Evolutionary conservation across 2,113 vertebrate species (phyloP).

Genomic region (Nipponia nippon): DNA sequence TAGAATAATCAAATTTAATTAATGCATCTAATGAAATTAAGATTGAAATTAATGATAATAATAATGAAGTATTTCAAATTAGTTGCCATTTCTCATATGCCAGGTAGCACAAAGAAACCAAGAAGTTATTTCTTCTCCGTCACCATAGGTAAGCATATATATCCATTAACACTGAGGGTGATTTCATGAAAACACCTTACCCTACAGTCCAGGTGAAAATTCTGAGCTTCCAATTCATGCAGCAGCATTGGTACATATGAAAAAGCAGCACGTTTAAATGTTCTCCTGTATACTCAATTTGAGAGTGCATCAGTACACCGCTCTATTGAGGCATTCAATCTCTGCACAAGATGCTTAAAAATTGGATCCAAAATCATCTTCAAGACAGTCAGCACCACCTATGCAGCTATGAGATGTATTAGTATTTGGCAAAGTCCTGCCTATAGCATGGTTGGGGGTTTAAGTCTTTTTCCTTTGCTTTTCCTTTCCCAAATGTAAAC

Average conservation of each 20-base stretch:
- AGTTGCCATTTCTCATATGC: neutral
- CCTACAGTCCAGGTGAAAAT: neutral
- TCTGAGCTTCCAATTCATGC: neutral
- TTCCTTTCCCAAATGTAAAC: neutral
- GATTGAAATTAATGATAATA: neutral
- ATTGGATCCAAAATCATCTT: neutral
- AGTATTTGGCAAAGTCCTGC: neutral
- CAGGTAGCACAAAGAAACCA: neutral
- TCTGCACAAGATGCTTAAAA: neutral
- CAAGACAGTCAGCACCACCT: neutral
- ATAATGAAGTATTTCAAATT: neutral
- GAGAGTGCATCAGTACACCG: neutral
- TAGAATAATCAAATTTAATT: neutral
- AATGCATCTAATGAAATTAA: neutral
- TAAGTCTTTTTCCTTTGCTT: neutral
- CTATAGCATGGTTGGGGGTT: fast-evolving
- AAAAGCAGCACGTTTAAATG: neutral
- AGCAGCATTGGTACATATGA: neutral
- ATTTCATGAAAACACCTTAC: neutral
- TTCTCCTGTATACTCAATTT: neutral
- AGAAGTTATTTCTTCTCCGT: neutral
- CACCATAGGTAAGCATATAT: neutral
- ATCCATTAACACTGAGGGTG: neutral
- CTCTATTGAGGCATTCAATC: neutral
- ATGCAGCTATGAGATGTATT: neutral